Evolutionary conservation across 2,113 vertebrate genomes (phyloP).

Genomic region (Vireo altiloquus): DNA sequence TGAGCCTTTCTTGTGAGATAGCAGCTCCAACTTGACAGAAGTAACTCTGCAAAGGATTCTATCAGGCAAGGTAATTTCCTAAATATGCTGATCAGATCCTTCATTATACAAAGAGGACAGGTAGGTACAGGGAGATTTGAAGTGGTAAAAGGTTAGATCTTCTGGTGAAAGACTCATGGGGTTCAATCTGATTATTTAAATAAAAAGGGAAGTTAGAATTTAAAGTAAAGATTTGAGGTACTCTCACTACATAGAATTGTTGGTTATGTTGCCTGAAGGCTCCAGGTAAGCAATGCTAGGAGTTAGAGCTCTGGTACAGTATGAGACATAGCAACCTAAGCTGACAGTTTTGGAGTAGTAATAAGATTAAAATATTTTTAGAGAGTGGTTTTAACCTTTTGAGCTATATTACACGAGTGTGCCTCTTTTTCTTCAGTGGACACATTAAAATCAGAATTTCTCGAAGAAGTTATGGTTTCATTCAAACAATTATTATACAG

Average conservation of each 20-base stretch:
- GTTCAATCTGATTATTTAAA: background rate
- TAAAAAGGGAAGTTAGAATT: background rate
- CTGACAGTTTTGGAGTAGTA: background rate
- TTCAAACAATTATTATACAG: background rate
- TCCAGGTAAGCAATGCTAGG: background rate
- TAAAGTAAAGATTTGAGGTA: background rate
- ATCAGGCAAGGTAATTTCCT: background rate
- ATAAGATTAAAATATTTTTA: background rate
- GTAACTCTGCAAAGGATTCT: background rate
- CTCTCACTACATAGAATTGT: background rate
- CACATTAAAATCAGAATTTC: background rate
- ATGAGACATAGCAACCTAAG: background rate
- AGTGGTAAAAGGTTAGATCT: background rate
- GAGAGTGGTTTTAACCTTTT: background rate
- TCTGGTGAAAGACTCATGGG: background rate
- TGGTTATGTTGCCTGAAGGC: background rate
- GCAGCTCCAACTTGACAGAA: background rate
- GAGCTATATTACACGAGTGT: background rate
- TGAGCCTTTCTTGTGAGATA: background rate
- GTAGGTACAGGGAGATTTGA: background rate
- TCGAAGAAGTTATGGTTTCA: background rate
- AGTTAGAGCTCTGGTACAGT: background rate
- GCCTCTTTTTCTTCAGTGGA: background rate
- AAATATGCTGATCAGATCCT: background rate
- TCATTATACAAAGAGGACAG: background rate